Conservation (phyloP, 2,888 invertebrate genomes). For the Tricholauxania praeusta region DNA sequence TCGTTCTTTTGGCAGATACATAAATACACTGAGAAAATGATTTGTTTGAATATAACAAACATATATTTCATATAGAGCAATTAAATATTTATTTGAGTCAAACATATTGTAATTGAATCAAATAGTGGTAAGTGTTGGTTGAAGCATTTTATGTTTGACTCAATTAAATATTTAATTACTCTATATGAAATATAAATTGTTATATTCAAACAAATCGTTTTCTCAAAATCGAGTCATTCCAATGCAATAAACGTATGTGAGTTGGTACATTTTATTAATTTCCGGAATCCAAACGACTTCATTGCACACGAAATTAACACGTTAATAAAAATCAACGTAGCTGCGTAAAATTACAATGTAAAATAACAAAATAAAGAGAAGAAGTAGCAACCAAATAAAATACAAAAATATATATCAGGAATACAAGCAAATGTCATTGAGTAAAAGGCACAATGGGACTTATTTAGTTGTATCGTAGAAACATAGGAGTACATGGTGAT, state of each 20-base stretch:
- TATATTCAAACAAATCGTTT: no score
- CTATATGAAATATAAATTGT: no score
- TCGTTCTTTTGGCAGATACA: no score
- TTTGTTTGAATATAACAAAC: no score
- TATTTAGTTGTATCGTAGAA: slow-evolving; percentile 17
- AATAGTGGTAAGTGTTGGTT: no score
- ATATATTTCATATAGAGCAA: no score
- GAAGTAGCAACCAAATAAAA: slow-evolving; percentile 33
- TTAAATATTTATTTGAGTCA: no score
- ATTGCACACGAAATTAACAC: slow-evolving; percentile 62
- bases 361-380: slow-evolving; percentile 7
- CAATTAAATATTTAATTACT: no score
- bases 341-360: slow-evolving; percentile 17
- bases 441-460: slow-evolving; percentile 18
- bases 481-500: background rate
- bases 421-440: slow-evolving; percentile 44
- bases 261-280: slow-evolving; percentile 55
- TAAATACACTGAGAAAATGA: no score
- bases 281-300: slow-evolving; percentile 59
- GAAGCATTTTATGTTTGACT: no score
- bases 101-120: no score
- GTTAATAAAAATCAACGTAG: slow-evolving; percentile 57
- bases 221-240: slow-evolving; percentile 54
- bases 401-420: background rate
- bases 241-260: slow-evolving; percentile 45